Percentiles rank a stretch among this genome's conserved stretches.
phyloP scores from a whole-genome alignment of 2,888 invertebrate species.

The Exocentrus adspersus region DNA sequence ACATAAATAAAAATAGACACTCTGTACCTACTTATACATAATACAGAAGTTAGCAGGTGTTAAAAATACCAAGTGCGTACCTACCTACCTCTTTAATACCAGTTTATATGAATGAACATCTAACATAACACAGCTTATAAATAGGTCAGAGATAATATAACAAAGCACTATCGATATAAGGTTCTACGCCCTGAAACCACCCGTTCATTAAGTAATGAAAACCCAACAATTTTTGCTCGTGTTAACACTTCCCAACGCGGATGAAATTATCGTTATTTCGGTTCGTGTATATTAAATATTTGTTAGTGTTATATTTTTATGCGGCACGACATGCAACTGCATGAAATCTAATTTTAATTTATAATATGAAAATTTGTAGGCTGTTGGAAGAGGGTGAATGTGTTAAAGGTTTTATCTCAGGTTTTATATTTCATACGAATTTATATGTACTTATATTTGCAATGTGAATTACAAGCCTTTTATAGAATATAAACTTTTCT shows the following conservation, averaged over 20 bases:
- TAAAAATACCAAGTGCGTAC: too few relatives aligned
- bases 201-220: conserved; percentile 25
- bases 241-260: conserved; percentile 1
- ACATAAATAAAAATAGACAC: too few relatives aligned
- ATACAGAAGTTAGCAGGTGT: too few relatives aligned
- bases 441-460: too few relatives aligned
- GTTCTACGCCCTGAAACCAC: conserved; percentile 21
- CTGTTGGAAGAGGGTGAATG: too few relatives aligned
- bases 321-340: not conserved
- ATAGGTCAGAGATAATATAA: conserved; percentile 18
- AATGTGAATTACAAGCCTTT: too few relatives aligned
- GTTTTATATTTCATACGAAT: too few relatives aligned
- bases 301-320: not conserved
- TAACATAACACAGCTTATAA: conserved; percentile 4
- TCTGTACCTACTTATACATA: too few relatives aligned
- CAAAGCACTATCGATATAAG: not conserved
- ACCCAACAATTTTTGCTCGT: conserved; percentile 11
- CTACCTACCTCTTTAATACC: too few relatives aligned
- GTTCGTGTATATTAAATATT: conserved; percentile 1
- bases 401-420: too few relatives aligned
- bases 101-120: not conserved
- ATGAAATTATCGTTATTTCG: conserved; percentile 3
- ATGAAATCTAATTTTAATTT: not conserved
- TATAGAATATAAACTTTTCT: too few relatives aligned
- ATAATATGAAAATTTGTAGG: too few relatives aligned